Percentiles rank a stretch among this genome's conserved stretches.
phyloP scores from a whole-genome alignment of 1,140 invertebrate genomes.

The Drosophila neocordata region DNA sequence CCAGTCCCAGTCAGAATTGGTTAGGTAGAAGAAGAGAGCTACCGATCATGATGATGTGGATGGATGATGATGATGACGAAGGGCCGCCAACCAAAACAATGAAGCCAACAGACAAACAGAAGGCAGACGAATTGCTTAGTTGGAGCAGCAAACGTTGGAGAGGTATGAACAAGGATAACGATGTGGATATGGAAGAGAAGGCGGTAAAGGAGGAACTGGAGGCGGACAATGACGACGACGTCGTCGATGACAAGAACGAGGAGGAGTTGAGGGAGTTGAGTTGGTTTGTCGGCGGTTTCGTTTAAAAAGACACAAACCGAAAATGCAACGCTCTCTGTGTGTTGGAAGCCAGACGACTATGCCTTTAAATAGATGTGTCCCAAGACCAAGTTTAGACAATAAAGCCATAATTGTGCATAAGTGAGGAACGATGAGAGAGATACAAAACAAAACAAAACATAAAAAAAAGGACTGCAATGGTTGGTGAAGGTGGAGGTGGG shows the following conservation, averaged over 20 bases:
- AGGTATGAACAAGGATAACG: background rate
- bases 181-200: background rate
- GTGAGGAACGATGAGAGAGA: constrained; percentile 46
- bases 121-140: constrained; percentile 44
- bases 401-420: constrained; percentile 81
- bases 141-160: background rate
- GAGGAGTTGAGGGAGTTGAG: background rate
- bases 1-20: constrained; percentile 12
- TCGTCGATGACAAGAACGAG: constrained; percentile 5
- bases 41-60: constrained; percentile 19
- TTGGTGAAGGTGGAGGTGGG: background rate
- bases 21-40: constrained; percentile 5
- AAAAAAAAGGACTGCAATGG: constrained; percentile 7
- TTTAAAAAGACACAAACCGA: constrained; percentile 72
- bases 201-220: background rate
- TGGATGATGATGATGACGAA: constrained; percentile 66
- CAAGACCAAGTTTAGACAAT: constrained; percentile 74
- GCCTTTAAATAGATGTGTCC: constrained; percentile 78
- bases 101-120: constrained; percentile 61
- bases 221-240: constrained; percentile 12
- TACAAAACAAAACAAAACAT: constrained; percentile 13
- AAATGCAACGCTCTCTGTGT: constrained; percentile 68
- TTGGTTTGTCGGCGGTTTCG: constrained; percentile 51
- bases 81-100: constrained; percentile 78
- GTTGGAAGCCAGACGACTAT: constrained; percentile 40